Evolutionary conservation across 2,888 invertebrate genomes (phyloP).

Genomic region (Eretmocerus hayati): DNA sequence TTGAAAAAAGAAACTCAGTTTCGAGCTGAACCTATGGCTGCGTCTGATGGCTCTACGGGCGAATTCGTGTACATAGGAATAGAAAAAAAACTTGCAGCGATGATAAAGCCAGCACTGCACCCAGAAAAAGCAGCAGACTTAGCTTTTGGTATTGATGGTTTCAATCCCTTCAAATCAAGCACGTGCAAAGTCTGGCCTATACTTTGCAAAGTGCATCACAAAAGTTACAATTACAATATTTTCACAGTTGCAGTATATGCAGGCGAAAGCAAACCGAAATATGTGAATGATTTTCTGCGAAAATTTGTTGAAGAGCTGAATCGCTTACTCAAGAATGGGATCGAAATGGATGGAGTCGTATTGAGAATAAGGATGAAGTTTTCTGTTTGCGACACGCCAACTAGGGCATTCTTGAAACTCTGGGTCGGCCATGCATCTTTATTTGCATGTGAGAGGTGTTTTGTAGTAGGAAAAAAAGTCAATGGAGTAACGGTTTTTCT

Average conservation of each 20-base stretch:
- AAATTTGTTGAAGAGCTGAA: background rate
- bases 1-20: background rate
- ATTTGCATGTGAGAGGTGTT: background rate
- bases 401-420: background rate
- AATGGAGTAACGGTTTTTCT: background rate
- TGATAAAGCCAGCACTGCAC: background rate
- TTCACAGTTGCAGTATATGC: background rate
- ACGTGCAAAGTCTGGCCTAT: background rate
- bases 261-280: background rate
- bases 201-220: background rate
- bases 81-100: background rate
- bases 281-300: background rate
- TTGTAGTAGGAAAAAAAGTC: background rate
- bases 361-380: background rate
- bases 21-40: background rate
- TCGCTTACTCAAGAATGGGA: background rate
- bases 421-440: background rate
- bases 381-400: background rate
- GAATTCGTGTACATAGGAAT: background rate
- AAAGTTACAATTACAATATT: background rate
- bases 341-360: background rate
- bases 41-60: background rate
- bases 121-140: background rate
- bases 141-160: background rate
- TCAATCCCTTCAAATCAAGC: background rate